These are phyloP conservation scores for Campylorhamphus procurvoides DNA, from an alignment of 2,113 vertebrate species.

Conservation along the genomic window DNA sequence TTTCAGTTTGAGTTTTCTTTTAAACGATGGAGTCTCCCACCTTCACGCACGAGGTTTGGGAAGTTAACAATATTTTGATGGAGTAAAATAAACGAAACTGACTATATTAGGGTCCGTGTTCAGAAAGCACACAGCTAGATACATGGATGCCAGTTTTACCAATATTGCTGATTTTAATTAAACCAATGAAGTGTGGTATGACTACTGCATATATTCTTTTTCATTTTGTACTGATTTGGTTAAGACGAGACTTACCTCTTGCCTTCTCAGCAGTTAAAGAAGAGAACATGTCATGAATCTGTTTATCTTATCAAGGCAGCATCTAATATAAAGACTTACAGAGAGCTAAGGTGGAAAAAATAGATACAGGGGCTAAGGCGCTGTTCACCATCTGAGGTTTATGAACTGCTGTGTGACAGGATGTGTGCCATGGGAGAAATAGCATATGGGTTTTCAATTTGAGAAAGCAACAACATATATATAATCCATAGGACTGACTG, in stretches of 20 bases:
- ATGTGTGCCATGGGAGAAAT: not conserved
- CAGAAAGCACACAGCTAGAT: not conserved
- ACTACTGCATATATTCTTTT: accelerated
- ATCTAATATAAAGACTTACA: not conserved
- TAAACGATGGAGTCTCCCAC: not conserved
- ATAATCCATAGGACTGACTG: not conserved
- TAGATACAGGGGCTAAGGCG: not conserved
- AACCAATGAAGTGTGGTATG: accelerated
- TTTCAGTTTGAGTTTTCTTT: not conserved
- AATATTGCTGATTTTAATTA: not conserved
- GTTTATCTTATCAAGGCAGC: not conserved
- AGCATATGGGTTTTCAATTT: not conserved
- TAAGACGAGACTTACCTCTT: not conserved
- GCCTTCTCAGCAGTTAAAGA: not conserved
- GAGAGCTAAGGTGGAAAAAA: not conserved
- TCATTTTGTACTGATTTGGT: not conserved
- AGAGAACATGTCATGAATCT: not conserved
- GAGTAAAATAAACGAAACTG: not conserved
- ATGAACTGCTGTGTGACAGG: not conserved
- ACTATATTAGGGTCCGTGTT: accelerated
- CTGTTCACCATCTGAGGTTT: not conserved
- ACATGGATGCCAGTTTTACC: not conserved
- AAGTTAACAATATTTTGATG: not conserved
- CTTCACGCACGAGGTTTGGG: not conserved
- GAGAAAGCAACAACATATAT: not conserved